Conservation (phyloP, 2,888 invertebrate species). For the Ferdinandea cuprea region DNA sequence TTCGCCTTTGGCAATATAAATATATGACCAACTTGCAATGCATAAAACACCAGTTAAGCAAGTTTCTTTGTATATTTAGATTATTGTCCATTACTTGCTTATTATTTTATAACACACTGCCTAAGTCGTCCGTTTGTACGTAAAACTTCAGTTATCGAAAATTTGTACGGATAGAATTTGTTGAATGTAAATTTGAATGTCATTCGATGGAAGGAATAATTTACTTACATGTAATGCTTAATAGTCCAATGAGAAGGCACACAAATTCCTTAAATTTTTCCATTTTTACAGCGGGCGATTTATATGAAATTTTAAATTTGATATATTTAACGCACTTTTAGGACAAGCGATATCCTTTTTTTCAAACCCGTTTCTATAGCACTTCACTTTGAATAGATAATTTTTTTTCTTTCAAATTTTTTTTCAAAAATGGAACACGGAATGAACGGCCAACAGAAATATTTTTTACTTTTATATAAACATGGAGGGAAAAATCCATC, state of each 20-base stretch:
- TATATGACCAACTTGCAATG: constrained; percentile 71
- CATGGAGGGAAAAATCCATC: constrained; percentile 70
- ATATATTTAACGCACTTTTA: constrained; percentile 28
- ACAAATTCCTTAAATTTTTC: constrained; percentile 61
- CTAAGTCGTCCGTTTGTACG: constrained; percentile 30
- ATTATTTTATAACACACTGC: constrained; percentile 14
- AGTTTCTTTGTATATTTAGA: constrained; percentile 52
- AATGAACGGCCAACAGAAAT: constrained; percentile 13
- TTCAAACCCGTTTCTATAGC: constrained; percentile 14
- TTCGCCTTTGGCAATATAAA: constrained; percentile 67
- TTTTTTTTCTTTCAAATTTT: too few relatives aligned
- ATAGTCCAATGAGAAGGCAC: constrained; percentile 62
- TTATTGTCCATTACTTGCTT: constrained; percentile 34
- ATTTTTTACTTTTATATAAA: constrained; percentile 30
- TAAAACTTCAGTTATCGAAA: constrained; percentile 7
- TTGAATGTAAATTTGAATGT: constrained; percentile 7
- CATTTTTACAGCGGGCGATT: constrained; percentile 28
- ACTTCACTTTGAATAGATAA: constrained; percentile 63
- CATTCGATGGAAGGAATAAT: constrained; percentile 38
- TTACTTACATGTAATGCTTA: constrained; percentile 65
- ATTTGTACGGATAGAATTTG: constrained; percentile 21
- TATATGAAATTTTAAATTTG: background rate
- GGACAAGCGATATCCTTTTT: constrained; percentile 56
- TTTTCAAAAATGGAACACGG: constrained; percentile 22
- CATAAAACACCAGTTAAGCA: constrained; percentile 72